These are phyloP conservation scores for Drosophila hydei DNA, from an alignment of 1,140 invertebrate species.

Conservation along the genomic window DNA sequence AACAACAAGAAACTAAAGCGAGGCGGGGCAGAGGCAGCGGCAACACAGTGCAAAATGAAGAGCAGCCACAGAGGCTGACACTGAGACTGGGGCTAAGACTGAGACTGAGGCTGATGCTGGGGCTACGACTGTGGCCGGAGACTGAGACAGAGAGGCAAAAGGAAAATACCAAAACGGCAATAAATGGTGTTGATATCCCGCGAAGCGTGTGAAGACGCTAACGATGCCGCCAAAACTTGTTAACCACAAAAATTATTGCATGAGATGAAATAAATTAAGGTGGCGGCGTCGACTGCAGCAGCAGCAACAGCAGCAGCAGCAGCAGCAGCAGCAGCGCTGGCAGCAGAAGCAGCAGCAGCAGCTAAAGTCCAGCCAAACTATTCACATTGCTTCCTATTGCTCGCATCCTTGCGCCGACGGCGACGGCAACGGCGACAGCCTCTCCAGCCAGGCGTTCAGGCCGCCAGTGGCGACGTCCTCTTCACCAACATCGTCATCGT, in stretches of 20 bases:
- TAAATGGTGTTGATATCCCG: constrained; percentile 84
- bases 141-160: constrained; percentile 45
- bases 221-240: constrained; percentile 83
- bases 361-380: constrained; percentile 52
- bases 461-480: constrained; percentile 65
- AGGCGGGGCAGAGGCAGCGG: constrained; percentile 14
- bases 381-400: constrained; percentile 73
- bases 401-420: constrained; percentile 73
- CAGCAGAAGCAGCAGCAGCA: constrained; percentile 17
- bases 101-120: background rate
- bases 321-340: constrained; percentile 12
- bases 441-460: constrained; percentile 65
- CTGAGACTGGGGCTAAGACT: constrained; percentile 17
- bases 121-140: constrained; percentile 15
- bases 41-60: constrained; percentile 62
- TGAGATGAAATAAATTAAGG: constrained; percentile 83
- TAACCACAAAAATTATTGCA: constrained; percentile 83
- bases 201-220: constrained; percentile 83
- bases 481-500: constrained; percentile 39
- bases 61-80: constrained; percentile 52
- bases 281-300: constrained; percentile 73
- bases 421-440: constrained; percentile 43
- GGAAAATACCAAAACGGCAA: constrained; percentile 82
- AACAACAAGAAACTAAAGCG: constrained; percentile 36
- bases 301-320: constrained; percentile 21